These are phyloP conservation scores for Corythaeola cristata DNA, from an alignment of 2,113 vertebrate species.

Conservation along the genomic window DNA sequence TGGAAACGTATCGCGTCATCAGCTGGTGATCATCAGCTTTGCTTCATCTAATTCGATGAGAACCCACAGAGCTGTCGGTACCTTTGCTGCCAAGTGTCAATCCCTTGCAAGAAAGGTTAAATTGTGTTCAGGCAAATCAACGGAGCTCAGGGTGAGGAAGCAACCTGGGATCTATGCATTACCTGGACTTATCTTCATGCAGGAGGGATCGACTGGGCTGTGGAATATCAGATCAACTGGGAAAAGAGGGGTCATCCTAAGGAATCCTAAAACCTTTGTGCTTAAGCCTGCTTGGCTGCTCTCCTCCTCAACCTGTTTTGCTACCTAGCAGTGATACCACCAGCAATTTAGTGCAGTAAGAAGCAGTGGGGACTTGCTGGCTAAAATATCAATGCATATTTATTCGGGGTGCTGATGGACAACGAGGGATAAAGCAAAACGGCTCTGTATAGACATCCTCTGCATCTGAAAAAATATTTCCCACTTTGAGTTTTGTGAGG, in stretches of 20 bases:
- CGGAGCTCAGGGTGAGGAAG: neutral
- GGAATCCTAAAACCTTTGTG: neutral
- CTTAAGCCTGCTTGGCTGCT: neutral
- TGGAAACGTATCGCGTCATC: neutral
- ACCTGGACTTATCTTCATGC: neutral
- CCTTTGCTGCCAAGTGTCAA: neutral
- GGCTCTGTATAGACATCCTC: rapidly evolving
- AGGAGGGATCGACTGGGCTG: neutral
- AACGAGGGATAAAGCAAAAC: neutral
- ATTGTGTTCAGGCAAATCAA: neutral
- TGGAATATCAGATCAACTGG: neutral
- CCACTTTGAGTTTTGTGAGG: neutral
- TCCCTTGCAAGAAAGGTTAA: neutral
- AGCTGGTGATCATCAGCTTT: neutral
- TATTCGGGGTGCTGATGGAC: neutral
- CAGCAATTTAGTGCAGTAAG: neutral
- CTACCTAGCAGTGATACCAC: neutral
- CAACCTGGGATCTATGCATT: neutral
- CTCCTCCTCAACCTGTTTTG: neutral
- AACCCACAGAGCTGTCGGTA: neutral
- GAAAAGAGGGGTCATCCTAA: neutral
- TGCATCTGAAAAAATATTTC: neutral
- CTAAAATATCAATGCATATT: neutral
- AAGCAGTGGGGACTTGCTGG: neutral
- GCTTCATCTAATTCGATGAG: neutral